Evolutionary conservation across 2,888 invertebrate species (phyloP), one percentile per base, ranked within the genome.

Genomic region (Argyra leucocephala): DNA sequence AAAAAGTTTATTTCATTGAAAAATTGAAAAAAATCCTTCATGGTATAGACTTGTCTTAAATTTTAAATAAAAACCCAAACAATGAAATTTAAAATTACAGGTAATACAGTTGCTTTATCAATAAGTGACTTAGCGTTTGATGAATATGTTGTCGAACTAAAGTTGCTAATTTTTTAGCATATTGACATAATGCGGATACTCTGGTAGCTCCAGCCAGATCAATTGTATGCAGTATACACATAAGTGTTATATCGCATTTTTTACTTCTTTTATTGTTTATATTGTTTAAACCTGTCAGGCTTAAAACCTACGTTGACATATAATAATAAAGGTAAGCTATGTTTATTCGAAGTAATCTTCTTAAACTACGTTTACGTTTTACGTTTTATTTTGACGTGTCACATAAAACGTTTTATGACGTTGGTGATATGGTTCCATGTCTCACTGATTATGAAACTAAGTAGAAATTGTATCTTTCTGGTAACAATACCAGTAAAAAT

Each of bases 171-270:
- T 96, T 96, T 76, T 96, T 95, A 0, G 96, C 96, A 76, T 95
- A 96, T 76, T 96, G 95, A 74, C 93, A 93, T 0, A 94, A 94
- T 0, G 95, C 91, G 0, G 96, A 96, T 12, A 96, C 96, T 23
- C 93, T 84, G 18, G 91, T 88, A 1, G 90, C 82, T 70, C 89
- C 90, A 63, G 89, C 88, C 89, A n/a, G n/a, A n/a, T n/a, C 94
- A 96, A 79, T 97, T 97, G 79, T 88, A 97, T n/a, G n/a, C n/a
- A n/a, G n/a, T n/a, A n/a, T n/a, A n/a, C n/a, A 76, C 97, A 97
- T 81, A 96, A 82, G 75, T 96, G 96, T n/a, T n/a, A n/a, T n/a
- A n/a, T 0, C 86, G 85, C 74, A 96, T 77, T 76, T 95, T 96
- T 80, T 91, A 96, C 0, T 94, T 90, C 31, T 97, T 75, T 18